These are phyloP conservation scores for Oceanodroma tethys DNA, from an alignment of 2,113 vertebrate genomes.

Conservation along the genomic window DNA sequence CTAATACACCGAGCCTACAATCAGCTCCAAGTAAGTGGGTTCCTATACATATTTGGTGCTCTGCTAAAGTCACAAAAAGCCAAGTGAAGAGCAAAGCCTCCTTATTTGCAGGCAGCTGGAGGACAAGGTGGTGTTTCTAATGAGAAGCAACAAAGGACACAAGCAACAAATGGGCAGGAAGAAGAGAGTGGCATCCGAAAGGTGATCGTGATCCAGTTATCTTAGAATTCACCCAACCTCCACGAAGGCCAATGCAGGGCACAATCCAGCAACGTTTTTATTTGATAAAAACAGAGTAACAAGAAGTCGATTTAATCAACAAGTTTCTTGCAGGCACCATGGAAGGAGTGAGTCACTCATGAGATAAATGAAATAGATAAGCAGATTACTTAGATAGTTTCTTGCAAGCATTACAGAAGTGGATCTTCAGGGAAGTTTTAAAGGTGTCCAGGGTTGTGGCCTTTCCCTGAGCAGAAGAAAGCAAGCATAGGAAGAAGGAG, in stretches of 20 bases:
- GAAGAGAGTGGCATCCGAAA: background rate
- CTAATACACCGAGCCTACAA: background rate
- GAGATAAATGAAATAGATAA: background rate
- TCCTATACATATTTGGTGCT: background rate
- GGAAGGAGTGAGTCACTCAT: background rate
- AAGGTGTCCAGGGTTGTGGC: background rate
- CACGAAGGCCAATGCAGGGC: background rate
- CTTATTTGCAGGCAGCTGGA: background rate
- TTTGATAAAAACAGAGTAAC: background rate
- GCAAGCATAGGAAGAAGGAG: background rate
- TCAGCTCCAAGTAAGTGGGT: background rate
- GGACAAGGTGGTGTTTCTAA: background rate
- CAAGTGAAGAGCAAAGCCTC: background rate
- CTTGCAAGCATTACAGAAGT: background rate
- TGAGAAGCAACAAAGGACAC: background rate
- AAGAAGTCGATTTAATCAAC: background rate
- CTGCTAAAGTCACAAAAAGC: background rate
- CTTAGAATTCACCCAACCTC: background rate
- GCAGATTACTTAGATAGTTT: background rate
- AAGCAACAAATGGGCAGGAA: background rate
- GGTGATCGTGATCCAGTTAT: background rate
- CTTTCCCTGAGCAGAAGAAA: background rate
- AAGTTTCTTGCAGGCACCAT: background rate
- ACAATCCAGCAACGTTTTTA: background rate
- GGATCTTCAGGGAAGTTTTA: background rate